These are phyloP conservation scores for Drosophila niveifrons DNA, from an alignment of 2,888 invertebrate species.

Conservation along the genomic window DNA sequence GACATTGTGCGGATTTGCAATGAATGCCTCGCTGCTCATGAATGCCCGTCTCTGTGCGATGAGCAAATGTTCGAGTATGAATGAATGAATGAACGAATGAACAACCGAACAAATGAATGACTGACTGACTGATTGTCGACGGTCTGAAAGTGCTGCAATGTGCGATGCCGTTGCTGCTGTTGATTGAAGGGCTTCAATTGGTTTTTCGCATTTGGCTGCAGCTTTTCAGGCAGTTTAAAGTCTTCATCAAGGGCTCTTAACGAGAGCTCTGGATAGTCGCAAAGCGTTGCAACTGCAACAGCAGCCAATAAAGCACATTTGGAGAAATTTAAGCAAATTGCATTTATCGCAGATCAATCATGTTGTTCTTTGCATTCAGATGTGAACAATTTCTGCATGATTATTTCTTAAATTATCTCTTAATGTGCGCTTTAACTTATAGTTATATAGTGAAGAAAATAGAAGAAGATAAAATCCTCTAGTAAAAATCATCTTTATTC, in stretches of 20 bases:
- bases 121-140: conserved; percentile 62
- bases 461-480: too few relatives aligned
- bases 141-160: conserved; percentile 21
- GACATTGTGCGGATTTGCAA: conserved; percentile 77
- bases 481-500: too few relatives aligned
- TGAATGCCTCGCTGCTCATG: conserved; percentile 69
- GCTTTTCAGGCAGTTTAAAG: conserved; percentile 39
- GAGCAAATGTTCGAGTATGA: conserved; percentile 27
- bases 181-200: conserved; percentile 67
- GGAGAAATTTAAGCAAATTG: not conserved
- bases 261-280: conserved; percentile 24
- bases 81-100: conserved; percentile 52
- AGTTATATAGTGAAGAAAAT: too few relatives aligned
- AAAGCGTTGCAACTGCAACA: conserved; percentile 32
- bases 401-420: too few relatives aligned
- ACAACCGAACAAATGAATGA: conserved; percentile 28
- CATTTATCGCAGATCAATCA: not conserved
- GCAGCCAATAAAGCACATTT: not conserved
- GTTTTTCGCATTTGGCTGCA: conserved; percentile 32
- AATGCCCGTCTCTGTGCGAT: conserved; percentile 37
- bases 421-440: too few relatives aligned
- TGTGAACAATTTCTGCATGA: not conserved
- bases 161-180: conserved; percentile 23
- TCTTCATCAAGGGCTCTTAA: conserved; percentile 32
- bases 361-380: too few relatives aligned